Conservation (phyloP, 2,113 vertebrate species). For the Cyrtonyx montezumae region DNA sequence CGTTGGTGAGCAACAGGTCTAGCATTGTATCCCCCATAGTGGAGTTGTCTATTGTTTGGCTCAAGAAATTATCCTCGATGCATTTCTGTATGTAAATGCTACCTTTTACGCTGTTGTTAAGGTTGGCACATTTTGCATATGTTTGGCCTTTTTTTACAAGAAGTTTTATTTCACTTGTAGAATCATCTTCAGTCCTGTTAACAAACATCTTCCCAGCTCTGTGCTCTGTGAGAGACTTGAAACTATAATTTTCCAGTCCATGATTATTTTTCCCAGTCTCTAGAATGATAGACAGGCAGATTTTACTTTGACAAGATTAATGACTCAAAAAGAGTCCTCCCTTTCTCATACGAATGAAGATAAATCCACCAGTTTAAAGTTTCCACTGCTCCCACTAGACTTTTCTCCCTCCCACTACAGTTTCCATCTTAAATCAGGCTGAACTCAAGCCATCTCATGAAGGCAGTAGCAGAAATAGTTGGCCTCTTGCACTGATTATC, state of each 20-base stretch:
- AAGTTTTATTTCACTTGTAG: not conserved
- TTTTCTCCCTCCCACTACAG: not conserved
- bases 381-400: not conserved
- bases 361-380: not conserved
- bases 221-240: not conserved
- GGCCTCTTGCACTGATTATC: not conserved
- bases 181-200: not conserved
- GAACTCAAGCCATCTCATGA: not conserved
- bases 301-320: not conserved
- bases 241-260: not conserved
- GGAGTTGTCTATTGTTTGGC: too few species aligned
- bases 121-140: not conserved
- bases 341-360: not conserved
- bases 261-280: not conserved
- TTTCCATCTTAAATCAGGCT: not conserved
- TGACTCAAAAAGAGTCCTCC: fast-evolving
- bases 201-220: not conserved
- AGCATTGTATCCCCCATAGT: too few species aligned
- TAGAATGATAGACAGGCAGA: not conserved
- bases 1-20: too few species aligned
- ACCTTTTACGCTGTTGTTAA: not conserved
- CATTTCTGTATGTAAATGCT: not conserved
- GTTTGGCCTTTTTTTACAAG: not conserved
- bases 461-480: not conserved
- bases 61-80: too few species aligned